Evolutionary conservation across 1,140 invertebrate genomes (phyloP), one percentile per base, ranked within the genome.

Genomic region (Eumaeus atala): DNA sequence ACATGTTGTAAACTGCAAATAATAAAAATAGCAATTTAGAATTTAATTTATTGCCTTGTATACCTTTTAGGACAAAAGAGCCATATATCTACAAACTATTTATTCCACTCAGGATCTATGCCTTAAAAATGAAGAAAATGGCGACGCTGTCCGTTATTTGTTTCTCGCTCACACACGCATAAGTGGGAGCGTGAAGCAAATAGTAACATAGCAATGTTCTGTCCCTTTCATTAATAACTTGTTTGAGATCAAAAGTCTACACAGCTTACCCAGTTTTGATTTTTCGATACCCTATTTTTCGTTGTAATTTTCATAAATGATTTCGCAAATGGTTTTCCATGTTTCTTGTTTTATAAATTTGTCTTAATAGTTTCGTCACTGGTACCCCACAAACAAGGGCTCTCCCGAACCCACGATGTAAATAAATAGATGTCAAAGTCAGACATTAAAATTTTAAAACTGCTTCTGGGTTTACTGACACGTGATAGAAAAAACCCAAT

Each of bases 341-440:
- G 56, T 53, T 21, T 65, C 56, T 59, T 58, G 59, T 56, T 60
- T 57, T 9, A 54, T 14, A 57, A 64, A 64, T 60, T 60, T 64
- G 40, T 64, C 35, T 60, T 57, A 61, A 56, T 59, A 65, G 47
- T 12, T 58, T 58, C 58, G 48, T 61, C 38, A 58, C 59, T 65
- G 44, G 52, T 56, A 52, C 59, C 62, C 59, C 62, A 61, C 54
- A 65, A 34, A 54, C 47, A 48, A 48, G 59, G 59, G 59, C 50
- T 53, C 42, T 61, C 62, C 56, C 54, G 42, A 61, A 64, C 53
- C 18, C 61, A 38, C 14, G 59, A 61, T 56, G 58, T 53, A 53
- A 55, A 58, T 28, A 58, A 55, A 56, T 56, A 49, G 12, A 60
- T 37, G 35, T 60, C 58, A 40, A 16, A 16, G 17, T 56, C 54